Conservation (phyloP, 2,113 vertebrate species). For the Apaloderma vittatum region DNA sequence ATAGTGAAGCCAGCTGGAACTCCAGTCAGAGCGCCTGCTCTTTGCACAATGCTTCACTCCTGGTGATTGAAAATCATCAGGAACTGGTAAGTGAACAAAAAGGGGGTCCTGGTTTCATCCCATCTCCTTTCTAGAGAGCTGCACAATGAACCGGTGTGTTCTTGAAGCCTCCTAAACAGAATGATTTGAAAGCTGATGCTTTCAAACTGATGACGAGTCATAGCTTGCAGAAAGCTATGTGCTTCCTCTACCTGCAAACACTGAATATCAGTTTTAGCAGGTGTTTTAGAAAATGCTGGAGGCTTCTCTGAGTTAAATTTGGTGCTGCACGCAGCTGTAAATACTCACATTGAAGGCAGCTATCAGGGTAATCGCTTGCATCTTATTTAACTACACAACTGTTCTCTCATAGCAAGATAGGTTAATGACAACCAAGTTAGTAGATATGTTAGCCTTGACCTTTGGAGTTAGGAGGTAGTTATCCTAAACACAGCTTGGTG, state of each 20-base stretch:
- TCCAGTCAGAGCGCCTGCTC: slow-evolving; percentile 43
- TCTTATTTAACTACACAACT: background rate
- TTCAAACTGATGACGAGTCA: background rate
- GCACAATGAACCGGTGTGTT: background rate
- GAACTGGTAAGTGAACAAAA: slow-evolving; percentile 49
- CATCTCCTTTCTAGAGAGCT: background rate
- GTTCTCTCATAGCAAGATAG: background rate
- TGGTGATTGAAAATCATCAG: background rate
- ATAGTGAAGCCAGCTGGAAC: background rate
- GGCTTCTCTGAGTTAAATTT: background rate
- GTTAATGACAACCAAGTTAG: background rate
- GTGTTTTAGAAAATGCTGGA: background rate
- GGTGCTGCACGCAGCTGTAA: background rate
- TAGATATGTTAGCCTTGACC: background rate
- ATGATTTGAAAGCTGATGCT: background rate
- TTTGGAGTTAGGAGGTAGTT: background rate
- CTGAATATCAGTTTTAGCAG: background rate
- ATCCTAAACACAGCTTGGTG: background rate
- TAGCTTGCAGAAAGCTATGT: background rate
- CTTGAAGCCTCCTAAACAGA: background rate
- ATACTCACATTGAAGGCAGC: background rate
- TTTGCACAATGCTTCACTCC: slow-evolving; percentile 20
- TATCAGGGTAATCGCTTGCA: background rate
- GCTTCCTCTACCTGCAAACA: background rate
- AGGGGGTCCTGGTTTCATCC: background rate